Evolutionary conservation across 2,888 invertebrate genomes (phyloP), one percentile per base, ranked within the genome.

Genomic region (Lepidocyrtoides sp.): DNA sequence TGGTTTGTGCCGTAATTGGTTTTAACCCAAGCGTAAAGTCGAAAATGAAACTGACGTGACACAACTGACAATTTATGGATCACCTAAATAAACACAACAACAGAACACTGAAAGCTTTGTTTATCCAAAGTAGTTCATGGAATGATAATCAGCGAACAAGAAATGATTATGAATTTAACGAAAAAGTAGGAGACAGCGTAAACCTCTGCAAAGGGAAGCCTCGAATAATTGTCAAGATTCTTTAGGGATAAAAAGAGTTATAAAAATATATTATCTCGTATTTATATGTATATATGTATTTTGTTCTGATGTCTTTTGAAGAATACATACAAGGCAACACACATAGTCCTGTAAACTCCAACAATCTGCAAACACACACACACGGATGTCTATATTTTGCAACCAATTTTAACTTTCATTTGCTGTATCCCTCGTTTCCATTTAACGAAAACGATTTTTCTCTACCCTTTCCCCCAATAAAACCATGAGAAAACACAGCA

Each of bases 341-440:
- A 36, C 36, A 36, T 36, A 36, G 36, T 36, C n/a, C n/a, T n/a
- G n/a, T 36, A 36, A 36, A 8, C 36, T n/a, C n/a, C n/a, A n/a
- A n/a, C n/a, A n/a, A n/a, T n/a, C n/a, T n/a, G n/a, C 36, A 36
- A 51, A 51, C 14, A 12, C 51, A 51, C 51, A 51, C 51, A 51
- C 51, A 41, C 10, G 41, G 5, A 41, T 41, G 10, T 10, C n/a
- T n/a, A n/a, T n/a, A n/a, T n/a, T 36, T 51, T 12, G 8, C n/a
- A 51, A 51, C 51, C 57, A 60, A 60, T 26, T 60, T 60, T 60
- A 23, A 8, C 23, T 26, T 60, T 57, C 57, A 57, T 57, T 57
- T 57, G 10, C 20, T 57, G 57, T 2, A 17, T 4, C 20, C 2
- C 57, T 20, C 23, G 10, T 20, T 57, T 57, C 12, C 17, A 10